Percentiles rank a stretch among this genome's conserved stretches.
Evolutionary conservation across 2,113 vertebrate genomes (phyloP).

Genomic region (Caranx ignobilis): DNA sequence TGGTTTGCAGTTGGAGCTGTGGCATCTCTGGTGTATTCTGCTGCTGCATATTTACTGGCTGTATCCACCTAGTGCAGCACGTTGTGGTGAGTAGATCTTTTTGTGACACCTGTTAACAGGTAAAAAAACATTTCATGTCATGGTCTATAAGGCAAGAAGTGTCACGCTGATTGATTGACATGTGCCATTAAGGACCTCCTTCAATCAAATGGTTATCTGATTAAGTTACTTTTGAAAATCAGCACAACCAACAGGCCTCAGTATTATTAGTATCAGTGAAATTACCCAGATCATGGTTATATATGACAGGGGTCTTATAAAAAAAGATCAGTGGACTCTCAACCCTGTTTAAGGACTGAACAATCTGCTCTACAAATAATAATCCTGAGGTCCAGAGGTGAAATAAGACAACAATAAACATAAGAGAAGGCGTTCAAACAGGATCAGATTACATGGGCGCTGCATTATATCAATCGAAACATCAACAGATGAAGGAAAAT

Average conservation of each 20-base stretch:
- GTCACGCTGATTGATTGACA: background rate
- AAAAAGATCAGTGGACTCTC: background rate
- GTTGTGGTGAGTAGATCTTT: slow-evolving; percentile 13
- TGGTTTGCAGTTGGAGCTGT: background rate
- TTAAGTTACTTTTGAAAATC: too few relatives aligned
- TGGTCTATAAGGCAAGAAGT: slow-evolving; percentile 1
- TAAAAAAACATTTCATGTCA: slow-evolving; percentile 7
- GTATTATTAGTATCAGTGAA: background rate
- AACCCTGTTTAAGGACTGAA: background rate
- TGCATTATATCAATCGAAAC: background rate
- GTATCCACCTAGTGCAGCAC: background rate
- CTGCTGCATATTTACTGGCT: slow-evolving; percentile 24
- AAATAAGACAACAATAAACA: background rate
- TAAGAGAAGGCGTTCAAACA: too few relatives aligned
- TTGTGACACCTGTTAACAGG: slow-evolving; percentile 42
- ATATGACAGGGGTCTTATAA: background rate
- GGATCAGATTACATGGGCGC: background rate
- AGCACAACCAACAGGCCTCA: background rate
- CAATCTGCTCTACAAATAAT: background rate
- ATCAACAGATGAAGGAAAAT: slow-evolving; percentile 16
- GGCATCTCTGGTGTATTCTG: background rate
- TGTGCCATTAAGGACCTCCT: background rate
- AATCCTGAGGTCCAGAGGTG: background rate
- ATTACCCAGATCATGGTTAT: background rate
- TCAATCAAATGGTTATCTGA: background rate